Evolutionary conservation across 2,888 invertebrate species (phyloP).

Genomic region (Trichopoda pennipes): DNA sequence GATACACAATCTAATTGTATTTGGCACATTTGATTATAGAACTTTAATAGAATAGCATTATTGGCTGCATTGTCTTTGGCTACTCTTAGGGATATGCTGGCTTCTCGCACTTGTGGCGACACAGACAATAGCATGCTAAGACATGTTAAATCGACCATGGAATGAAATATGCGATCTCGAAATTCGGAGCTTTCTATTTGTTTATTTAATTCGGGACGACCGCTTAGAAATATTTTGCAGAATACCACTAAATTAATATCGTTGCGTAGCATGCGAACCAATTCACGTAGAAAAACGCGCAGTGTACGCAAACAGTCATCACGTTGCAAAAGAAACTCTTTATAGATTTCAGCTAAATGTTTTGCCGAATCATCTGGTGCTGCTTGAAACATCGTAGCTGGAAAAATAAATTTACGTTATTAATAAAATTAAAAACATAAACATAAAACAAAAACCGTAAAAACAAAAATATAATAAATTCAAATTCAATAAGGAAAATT

Average conservation of each 20-base stretch:
- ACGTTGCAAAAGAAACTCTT: conserved; percentile 91
- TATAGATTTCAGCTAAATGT: conserved; percentile 90
- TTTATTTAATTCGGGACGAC: conserved; percentile 83
- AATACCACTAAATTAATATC: conserved; percentile 91
- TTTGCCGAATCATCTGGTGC: conserved; percentile 91
- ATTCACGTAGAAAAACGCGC: conserved; percentile 92
- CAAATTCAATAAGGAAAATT: conserved; percentile 6
- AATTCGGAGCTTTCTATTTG: conserved; percentile 85
- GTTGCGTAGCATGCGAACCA: conserved; percentile 90
- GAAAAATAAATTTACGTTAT: conserved; percentile 15
- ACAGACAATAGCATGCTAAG: conserved; percentile 91
- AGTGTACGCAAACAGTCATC: conserved; percentile 95
- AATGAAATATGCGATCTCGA: conserved; percentile 91
- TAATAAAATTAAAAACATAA: background rate
- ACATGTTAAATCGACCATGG: conserved; percentile 91
- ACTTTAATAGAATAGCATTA: conserved; percentile 76
- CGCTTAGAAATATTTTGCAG: conserved; percentile 88
- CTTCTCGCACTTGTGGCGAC: conserved; percentile 88
- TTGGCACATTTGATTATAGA: conserved; percentile 82
- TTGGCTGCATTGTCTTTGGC: conserved; percentile 81
- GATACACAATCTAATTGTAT: conserved; percentile 93
- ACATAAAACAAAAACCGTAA: no score
- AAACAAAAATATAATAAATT: background rate
- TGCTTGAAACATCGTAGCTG: conserved; percentile 91
- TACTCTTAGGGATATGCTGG: conserved; percentile 82